These are phyloP conservation scores for Choristoneura rosaceana DNA, from an alignment of 2,888 invertebrate species.

Conservation along the genomic window DNA sequence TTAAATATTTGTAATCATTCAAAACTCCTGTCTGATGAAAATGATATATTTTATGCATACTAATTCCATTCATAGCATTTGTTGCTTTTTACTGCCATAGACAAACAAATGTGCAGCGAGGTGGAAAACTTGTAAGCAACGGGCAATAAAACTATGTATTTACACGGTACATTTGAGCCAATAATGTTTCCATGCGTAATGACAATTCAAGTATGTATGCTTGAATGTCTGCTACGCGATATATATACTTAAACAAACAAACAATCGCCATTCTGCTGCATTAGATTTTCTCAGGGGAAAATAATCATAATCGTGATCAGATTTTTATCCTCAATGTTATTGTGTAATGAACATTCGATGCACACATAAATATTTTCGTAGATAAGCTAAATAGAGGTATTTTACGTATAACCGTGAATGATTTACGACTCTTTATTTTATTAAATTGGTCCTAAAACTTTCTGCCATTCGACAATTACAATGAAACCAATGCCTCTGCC, in stretches of 20 bases:
- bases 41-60: not conserved
- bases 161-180: slow-evolving; percentile 9
- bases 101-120: not conserved
- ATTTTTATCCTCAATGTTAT: slow-evolving; percentile 8
- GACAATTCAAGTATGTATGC: not conserved
- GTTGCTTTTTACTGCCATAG: not conserved
- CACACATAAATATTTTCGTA: not conserved
- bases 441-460: too few relatives aligned
- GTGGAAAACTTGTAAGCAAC: slow-evolving; percentile 14
- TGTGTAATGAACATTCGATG: not conserved
- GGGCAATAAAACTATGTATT: slow-evolving; percentile 1
- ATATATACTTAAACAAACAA: slow-evolving; percentile 7
- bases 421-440: too few relatives aligned
- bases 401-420: not conserved
- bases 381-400: not conserved
- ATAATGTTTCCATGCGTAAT: slow-evolving; percentile 5
- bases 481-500: too few relatives aligned
- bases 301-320: slow-evolving; percentile 27
- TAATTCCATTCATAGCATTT: not conserved
- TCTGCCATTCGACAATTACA: too few relatives aligned
- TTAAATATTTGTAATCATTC: too few relatives aligned
- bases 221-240: slow-evolving; percentile 3
- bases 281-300: slow-evolving; percentile 32
- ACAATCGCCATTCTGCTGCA: slow-evolving; percentile 11
- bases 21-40: not conserved